phyloP scores from a whole-genome alignment of 2,888 invertebrate genomes.

The Andrena hattorfiana region DNA sequence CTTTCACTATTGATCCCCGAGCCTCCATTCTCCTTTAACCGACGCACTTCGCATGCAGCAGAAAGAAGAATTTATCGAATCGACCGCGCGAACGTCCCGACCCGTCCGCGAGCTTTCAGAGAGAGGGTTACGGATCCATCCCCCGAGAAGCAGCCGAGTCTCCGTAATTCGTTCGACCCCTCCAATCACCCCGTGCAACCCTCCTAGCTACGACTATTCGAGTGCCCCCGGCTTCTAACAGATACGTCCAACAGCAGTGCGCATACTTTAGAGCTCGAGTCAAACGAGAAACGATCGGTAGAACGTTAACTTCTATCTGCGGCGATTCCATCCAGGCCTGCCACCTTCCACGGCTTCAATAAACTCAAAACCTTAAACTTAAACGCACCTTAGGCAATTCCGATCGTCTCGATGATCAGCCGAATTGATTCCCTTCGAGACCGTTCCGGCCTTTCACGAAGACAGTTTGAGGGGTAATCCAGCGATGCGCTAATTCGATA shows the following conservation, averaged over 20 bases:
- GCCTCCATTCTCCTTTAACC: constrained; percentile 14
- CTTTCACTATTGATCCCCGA: constrained; percentile 28
- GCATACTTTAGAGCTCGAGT: neutral
- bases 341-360: neutral
- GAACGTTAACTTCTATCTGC: neutral
- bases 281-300: neutral
- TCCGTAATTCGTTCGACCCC: neutral
- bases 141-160: neutral
- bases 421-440: constrained; percentile 34
- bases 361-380: constrained; percentile 1
- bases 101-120: neutral
- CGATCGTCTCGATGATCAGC: constrained; percentile 22
- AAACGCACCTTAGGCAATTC: constrained; percentile 13
- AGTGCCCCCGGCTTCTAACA: neutral
- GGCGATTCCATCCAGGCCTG: neutral
- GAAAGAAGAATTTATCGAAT: neutral
- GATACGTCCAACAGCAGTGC: neutral
- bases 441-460: constrained; percentile 27
- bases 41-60: neutral
- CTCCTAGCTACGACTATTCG: neutral
- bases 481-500: constrained; percentile 55
- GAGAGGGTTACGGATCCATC: neutral
- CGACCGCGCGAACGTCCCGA: neutral
- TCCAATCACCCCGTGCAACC: neutral
- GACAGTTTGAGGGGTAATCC: constrained; percentile 40